phyloP scores from a whole-genome alignment of 2,888 invertebrate species.

The Koerneria pararmatus region DNA sequence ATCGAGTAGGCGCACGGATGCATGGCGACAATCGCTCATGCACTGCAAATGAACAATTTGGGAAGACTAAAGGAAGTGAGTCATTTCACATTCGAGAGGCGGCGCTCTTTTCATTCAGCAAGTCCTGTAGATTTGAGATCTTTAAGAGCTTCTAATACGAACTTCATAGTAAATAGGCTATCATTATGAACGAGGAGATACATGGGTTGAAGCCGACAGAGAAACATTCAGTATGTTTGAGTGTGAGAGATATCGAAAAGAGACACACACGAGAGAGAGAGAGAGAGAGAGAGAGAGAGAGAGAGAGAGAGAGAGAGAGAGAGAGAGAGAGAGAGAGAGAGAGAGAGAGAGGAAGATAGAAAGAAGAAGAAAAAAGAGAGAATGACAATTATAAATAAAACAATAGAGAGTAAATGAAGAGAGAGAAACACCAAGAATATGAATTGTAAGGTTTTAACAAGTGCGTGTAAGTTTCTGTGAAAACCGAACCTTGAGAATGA shows the following conservation, averaged over 20 bases:
- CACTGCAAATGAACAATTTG: conserved; percentile 3
- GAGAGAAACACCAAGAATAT: too few species aligned
- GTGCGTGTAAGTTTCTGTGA: too few species aligned
- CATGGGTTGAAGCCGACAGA: background rate
- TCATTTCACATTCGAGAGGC: background rate
- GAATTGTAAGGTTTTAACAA: too few species aligned
- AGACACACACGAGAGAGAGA: background rate
- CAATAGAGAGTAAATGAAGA: too few species aligned
- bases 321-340: background rate
- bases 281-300: background rate
- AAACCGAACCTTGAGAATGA: too few species aligned
- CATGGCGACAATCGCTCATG: conserved; percentile 20
- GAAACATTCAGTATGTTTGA: background rate
- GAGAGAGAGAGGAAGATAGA: conserved; percentile 7
- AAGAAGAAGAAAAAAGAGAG: background rate
- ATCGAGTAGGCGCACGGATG: conserved; percentile 14
- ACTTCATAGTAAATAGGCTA: too few species aligned
- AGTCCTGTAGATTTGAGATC: too few species aligned
- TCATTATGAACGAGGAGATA: background rate
- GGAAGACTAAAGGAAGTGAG: background rate
- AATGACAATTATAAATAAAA: too few species aligned
- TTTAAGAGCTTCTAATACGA: too few species aligned
- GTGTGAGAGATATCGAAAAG: background rate
- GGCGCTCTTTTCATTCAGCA: too few species aligned
- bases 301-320: conserved; percentile 1